Evolutionary conservation across 2,113 vertebrate genomes (phyloP).

Genomic region (Crotalus horridus): DNA sequence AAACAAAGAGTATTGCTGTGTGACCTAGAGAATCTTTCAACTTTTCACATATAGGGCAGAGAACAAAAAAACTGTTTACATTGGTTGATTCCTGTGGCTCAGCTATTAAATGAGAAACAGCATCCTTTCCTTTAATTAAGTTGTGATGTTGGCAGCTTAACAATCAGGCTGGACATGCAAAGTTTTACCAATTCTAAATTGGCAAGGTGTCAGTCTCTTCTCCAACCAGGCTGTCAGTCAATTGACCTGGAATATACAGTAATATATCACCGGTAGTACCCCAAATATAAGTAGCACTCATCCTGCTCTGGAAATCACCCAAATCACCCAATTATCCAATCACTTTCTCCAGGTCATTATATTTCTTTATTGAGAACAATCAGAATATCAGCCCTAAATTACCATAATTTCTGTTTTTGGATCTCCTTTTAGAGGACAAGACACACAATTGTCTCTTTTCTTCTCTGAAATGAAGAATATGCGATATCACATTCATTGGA

Average conservation of each 20-base stretch:
- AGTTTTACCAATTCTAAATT: background rate
- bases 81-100: background rate
- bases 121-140: conserved; percentile 6
- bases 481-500: background rate
- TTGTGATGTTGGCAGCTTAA: background rate
- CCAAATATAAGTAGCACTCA: background rate
- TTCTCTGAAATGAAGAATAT: background rate
- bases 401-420: background rate
- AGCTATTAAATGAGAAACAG: background rate
- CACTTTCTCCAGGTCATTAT: background rate
- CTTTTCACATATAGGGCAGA: background rate
- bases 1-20: background rate
- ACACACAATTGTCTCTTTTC: no score
- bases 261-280: background rate
- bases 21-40: background rate
- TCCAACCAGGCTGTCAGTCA: background rate
- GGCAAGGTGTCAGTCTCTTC: background rate
- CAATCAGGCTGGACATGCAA: background rate
- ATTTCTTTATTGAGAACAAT: background rate
- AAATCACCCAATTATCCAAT: background rate
- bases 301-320: background rate
- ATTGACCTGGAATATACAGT: background rate
- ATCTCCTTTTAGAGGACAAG: background rate
- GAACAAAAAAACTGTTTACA: background rate
- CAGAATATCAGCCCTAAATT: background rate